These are phyloP conservation scores for Neoascia interrupta DNA, from an alignment of 2,888 invertebrate genomes.

Conservation along the genomic window DNA sequence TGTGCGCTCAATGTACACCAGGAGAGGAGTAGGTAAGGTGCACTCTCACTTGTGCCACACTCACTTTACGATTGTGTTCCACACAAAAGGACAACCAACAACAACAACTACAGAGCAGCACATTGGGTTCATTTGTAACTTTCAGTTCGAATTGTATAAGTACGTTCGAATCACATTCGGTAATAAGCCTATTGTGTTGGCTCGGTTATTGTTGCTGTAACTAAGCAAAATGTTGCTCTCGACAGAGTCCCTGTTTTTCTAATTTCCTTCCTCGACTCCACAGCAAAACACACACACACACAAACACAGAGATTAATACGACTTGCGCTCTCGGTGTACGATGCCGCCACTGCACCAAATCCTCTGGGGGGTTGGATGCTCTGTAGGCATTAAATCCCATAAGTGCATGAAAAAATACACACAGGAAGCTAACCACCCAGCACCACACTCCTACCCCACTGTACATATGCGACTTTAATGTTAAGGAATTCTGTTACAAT, in stretches of 20 bases:
- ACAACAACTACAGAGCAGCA: neutral
- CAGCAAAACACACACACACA: no score
- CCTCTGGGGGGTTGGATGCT: neutral
- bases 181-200: conserved; percentile 56
- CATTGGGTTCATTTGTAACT: conserved; percentile 53
- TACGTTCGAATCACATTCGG: conserved; percentile 49
- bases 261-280: conserved; percentile 45
- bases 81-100: conserved; percentile 32
- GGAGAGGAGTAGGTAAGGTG: no score
- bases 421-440: no score
- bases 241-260: conserved; percentile 44
- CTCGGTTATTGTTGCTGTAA: conserved; percentile 28
- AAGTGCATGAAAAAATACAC: conserved; percentile 44
- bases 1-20: conserved; percentile 14
- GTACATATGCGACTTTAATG: conserved; percentile 49
- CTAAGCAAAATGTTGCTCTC: conserved; percentile 44
- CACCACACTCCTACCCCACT: no score
- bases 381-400: conserved; percentile 55
- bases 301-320: no score
- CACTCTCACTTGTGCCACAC: conserved; percentile 48
- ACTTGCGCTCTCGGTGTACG: conserved; percentile 41
- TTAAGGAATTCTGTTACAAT: conserved; percentile 17
- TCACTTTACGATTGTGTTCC: conserved; percentile 38
- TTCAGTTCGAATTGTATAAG: conserved; percentile 40
- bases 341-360: neutral